Evolutionary conservation across 2,113 vertebrate species (phyloP), one percentile per base, ranked within the genome.

Genomic region (Corythaixoides concolor): DNA sequence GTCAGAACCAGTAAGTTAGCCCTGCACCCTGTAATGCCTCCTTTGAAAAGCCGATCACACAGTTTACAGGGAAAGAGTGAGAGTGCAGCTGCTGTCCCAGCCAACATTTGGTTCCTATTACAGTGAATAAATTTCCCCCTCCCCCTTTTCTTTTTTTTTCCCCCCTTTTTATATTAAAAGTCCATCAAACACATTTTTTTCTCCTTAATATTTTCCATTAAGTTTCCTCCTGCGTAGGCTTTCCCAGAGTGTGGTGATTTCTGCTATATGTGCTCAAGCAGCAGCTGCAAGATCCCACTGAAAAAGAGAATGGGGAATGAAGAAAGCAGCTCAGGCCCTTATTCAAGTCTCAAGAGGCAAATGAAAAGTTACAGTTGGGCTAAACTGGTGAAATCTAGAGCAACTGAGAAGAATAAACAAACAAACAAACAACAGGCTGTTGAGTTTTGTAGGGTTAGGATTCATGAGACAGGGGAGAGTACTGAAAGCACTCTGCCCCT

Each of bases 51-150:
- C 96, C 5, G 41, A 33, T 69, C 66, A 85, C 11, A 55, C 17
- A 69, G 75, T 95, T 98, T 97, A 97, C 95, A 98, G 97, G 97
- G 96, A 97, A 97, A 97, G 91, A 97, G 94, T 93, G 97, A 98
- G 97, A 97, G 95, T 53, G 64, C 95, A 70, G 96, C 93, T 76
- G 93, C 49, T 66, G 88, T 97, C 93, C 67, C 85, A 64, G 95
- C 96, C 98, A 97, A 98, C 98, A 99, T 99, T 98, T 99, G 98
- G 98, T 98, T 98, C 95, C 95, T 98, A 99, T 99, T 98, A 99
- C 95, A 74, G 85, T 80, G 96, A 98, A 98, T 97, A 98, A 98
- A 96, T 93, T 85, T 90, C 95, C 87, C 92, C 90, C 96, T 93
- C 64, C 90, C 73, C 93, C 86, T 85, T 90, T 86, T 83, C 86